Evolutionary conservation across 2,113 vertebrate genomes (phyloP).

Genomic region (Gobio gobio): DNA sequence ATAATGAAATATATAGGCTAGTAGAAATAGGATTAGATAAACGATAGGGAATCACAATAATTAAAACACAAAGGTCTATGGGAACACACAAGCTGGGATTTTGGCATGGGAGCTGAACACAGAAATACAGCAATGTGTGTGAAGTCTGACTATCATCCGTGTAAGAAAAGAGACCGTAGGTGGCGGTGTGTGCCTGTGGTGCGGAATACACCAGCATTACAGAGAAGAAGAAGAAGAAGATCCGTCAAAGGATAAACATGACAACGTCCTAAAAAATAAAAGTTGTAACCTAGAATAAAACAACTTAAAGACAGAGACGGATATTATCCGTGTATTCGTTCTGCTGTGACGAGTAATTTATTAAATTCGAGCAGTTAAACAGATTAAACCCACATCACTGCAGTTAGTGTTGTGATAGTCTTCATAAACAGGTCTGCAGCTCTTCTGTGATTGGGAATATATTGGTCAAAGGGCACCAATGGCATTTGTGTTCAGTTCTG

Average conservation of each 20-base stretch:
- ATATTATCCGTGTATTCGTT: not conserved
- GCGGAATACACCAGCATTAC: no score
- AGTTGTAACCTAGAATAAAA: not conserved
- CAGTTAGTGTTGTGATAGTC: not conserved
- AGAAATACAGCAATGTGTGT: not conserved
- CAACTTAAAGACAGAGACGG: not conserved
- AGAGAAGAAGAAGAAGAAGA: no score
- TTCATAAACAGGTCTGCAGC: not conserved
- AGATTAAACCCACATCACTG: not conserved
- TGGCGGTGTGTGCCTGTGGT: not conserved
- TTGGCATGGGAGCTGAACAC: not conserved
- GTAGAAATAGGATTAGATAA: not conserved
- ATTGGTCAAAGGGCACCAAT: constrained; percentile 28
- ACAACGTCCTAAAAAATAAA: not conserved
- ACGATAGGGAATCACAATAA: not conserved
- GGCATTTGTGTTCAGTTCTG: not conserved
- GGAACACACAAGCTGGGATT: not conserved
- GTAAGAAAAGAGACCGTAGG: not conserved
- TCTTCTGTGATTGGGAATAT: not conserved
- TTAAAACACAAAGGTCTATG: not conserved
- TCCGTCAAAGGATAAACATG: not conserved
- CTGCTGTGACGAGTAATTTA: not conserved
- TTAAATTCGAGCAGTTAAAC: not conserved
- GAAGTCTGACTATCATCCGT: not conserved
- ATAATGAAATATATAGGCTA: no score